phyloP scores from a whole-genome alignment of 2,797 vertebrate genomes.

The Melanotaenia parkinsoni region DNA sequence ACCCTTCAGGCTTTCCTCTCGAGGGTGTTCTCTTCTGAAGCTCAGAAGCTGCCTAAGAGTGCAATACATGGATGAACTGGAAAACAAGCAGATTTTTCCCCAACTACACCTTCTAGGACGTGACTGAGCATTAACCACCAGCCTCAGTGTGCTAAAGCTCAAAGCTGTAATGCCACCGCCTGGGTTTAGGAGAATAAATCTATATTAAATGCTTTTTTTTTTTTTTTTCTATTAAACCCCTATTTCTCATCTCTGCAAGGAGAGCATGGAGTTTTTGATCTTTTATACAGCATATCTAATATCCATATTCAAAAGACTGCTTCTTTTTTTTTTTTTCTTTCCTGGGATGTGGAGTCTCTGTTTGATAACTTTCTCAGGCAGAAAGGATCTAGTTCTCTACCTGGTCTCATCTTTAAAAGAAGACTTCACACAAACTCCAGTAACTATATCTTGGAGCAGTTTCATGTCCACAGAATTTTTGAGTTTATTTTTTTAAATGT shows the following conservation, averaged over 20 bases:
- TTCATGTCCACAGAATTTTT: neutral
- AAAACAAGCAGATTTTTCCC: slow-evolving; percentile 50
- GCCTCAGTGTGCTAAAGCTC: slow-evolving; percentile 51
- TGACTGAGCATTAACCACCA: slow-evolving; percentile 66
- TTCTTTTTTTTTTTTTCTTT: slow-evolving; percentile 8
- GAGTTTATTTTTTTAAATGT: neutral
- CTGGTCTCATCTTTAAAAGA: slow-evolving; percentile 35
- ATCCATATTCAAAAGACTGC: slow-evolving; percentile 57
- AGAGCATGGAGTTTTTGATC: slow-evolving; percentile 60
- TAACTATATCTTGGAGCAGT: neutral
- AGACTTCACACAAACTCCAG: slow-evolving; percentile 22
- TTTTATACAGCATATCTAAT: slow-evolving; percentile 67
- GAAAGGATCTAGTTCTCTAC: slow-evolving; percentile 26
- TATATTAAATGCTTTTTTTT: slow-evolving; percentile 54
- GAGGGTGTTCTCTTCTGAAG: slow-evolving; percentile 17
- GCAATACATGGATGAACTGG: slow-evolving; percentile 30
- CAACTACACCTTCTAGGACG: slow-evolving; percentile 52
- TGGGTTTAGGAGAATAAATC: slow-evolving; percentile 58
- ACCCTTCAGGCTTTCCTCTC: slow-evolving; percentile 28
- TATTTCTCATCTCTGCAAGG: slow-evolving; percentile 60
- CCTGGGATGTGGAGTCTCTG: slow-evolving; percentile 9
- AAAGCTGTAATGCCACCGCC: slow-evolving; percentile 46
- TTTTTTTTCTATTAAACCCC: slow-evolving; percentile 46
- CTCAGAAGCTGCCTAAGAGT: slow-evolving; percentile 10
- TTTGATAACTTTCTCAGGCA: slow-evolving; percentile 36